Percentiles rank a stretch among this genome's conserved stretches.
These are phyloP conservation scores for Danio albolineatus DNA, from an alignment of 2,797 vertebrate genomes.

Conservation along the genomic window DNA sequence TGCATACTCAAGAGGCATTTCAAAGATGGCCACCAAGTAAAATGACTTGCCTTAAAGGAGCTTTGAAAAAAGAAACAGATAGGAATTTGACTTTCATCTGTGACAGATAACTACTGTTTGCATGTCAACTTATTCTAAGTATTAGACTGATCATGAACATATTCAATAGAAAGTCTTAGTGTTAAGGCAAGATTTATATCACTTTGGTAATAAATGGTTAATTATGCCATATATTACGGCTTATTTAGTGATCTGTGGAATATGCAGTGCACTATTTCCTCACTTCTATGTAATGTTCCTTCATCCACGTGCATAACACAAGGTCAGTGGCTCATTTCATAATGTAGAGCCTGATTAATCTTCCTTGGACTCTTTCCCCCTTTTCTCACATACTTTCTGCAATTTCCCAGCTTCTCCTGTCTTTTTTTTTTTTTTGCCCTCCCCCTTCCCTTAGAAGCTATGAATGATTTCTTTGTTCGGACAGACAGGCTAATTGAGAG, in stretches of 20 bases:
- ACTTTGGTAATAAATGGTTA: neutral
- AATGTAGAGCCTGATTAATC: conserved; percentile 38
- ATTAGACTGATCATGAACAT: neutral
- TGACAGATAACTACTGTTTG: neutral
- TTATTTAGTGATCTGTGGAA: neutral
- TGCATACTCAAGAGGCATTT: no score
- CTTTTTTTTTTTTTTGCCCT: neutral
- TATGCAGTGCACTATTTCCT: neutral
- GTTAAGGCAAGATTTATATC: neutral
- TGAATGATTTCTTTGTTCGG: conserved; percentile 56
- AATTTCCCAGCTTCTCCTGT: conserved; percentile 29
- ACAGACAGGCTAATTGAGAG: conserved; percentile 43
- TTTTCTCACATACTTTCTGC: conserved; percentile 43
- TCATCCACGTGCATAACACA: conserved; percentile 15
- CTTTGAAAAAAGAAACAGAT: neutral
- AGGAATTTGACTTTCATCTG: neutral
- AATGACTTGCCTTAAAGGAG: neutral
- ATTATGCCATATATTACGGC: neutral
- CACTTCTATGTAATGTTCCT: neutral
- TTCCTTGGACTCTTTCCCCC: conserved; percentile 24
- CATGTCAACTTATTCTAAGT: conserved; percentile 23
- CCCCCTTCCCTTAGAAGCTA: conserved; percentile 15
- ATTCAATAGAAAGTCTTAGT: conserved; percentile 7
- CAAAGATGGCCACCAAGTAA: no score
- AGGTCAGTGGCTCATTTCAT: neutral